Evolutionary conservation across 1,140 invertebrate species (phyloP).

Genomic region (Teleopsis dalmanni): DNA sequence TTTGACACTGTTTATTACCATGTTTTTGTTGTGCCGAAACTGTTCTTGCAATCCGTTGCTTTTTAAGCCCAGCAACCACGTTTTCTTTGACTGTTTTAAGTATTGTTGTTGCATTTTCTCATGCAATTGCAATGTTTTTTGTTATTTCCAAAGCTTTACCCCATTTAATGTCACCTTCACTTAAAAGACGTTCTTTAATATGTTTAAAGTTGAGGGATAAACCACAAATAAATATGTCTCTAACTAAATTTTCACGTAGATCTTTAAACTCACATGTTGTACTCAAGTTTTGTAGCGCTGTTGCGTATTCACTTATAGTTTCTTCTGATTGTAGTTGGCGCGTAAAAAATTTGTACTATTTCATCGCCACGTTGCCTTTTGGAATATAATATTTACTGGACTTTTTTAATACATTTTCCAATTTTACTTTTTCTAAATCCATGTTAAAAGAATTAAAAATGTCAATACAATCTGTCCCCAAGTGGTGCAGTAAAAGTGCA

Average conservation of each 20-base stretch:
- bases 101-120: too few species aligned
- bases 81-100: too few species aligned
- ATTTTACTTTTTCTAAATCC: constrained; percentile 4
- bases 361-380: constrained; percentile 21
- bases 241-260: constrained; percentile 17
- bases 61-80: too few species aligned
- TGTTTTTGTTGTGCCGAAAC: too few species aligned
- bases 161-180: too few species aligned
- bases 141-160: too few species aligned
- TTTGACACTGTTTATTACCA: too few species aligned
- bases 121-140: too few species aligned
- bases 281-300: constrained; percentile 18
- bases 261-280: constrained; percentile 19
- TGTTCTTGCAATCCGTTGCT: too few species aligned
- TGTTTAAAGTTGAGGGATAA: neutral
- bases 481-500: constrained; percentile 6
- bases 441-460: constrained; percentile 6
- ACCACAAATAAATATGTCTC: constrained; percentile 19
- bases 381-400: constrained; percentile 14
- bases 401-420: neutral
- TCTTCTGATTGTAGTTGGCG: constrained; percentile 18
- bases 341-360: constrained; percentile 22
- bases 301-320: constrained; percentile 16
- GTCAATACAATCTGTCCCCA: constrained; percentile 2
- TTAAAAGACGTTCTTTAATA: constrained; percentile 8